Base-by-base conservation (phyloP, 1,140 invertebrate species). In the Meloidogyne hapla region DNA sequence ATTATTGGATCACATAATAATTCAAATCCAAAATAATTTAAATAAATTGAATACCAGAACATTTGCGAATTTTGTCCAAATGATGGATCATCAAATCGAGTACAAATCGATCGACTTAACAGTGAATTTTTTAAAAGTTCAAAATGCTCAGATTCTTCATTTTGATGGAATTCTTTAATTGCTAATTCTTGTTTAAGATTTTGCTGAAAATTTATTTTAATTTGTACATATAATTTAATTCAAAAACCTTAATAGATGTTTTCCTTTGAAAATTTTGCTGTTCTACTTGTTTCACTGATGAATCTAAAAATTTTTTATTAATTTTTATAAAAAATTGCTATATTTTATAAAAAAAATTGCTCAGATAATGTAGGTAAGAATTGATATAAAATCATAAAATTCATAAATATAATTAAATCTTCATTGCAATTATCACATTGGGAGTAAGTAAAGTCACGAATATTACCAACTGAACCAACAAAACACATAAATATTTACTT, bases 361-460 rank as follows among this genome's bases (percentile, higher is more conserved):
- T 73, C 70, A 73, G 70, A 73, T 73, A 73, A 73, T 73, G 70
- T 73, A 73, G 70, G 70, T 73, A 73, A 73, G 69, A 56, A 38
- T 73, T 63, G 15, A 2, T 18, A 28, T 28, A 42, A 63, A 62
- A 73, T 73, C 70, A 73, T 21, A n/a, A 23, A 38, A 28, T 10
- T 73, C 70, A 73, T 61, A 6, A 25, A 62, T 13, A n/a, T 25
- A 5, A 4, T 64, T 21, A 0, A 33, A 33, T 73, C 70, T 25
- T 73, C 70, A 73, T 64, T 18, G 70, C 70, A 64, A 64, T 73
- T 28, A 42, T 18, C 13, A 10, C n/a, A 9, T 15, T 15, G 18
- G 8, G 21, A 68, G n/a, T 12, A 73, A 8, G 5, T 25, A 23
- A 45, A 26, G n/a, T 5, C n/a, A 38, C 0, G 23, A 64, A 18